phyloP scores from a whole-genome alignment of 2,888 invertebrate species.

The Phaedon cochleariae region DNA sequence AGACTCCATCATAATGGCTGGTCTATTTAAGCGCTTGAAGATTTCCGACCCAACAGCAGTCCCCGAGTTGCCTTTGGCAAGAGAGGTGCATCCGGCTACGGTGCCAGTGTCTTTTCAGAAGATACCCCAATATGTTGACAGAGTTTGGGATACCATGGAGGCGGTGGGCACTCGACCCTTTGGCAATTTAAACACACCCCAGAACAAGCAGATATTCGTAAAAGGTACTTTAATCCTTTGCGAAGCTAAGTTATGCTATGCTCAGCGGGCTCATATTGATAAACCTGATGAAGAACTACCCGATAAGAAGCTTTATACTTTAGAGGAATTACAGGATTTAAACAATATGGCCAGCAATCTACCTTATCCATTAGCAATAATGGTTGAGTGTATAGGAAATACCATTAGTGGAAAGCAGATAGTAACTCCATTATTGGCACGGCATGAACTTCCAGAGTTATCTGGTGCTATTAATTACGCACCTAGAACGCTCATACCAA shows the following conservation, averaged over 20 bases:
- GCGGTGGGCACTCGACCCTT: slow-evolving; percentile 38
- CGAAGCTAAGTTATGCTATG: slow-evolving; percentile 37
- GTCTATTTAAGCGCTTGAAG: not conserved
- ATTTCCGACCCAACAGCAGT: slow-evolving; percentile 17
- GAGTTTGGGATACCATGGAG: slow-evolving; percentile 40
- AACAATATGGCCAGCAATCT: slow-evolving; percentile 32
- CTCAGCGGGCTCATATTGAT: slow-evolving; percentile 34
- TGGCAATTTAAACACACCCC: slow-evolving; percentile 24
- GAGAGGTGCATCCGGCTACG: slow-evolving; percentile 18
- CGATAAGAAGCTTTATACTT: slow-evolving; percentile 28
- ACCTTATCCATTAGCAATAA: slow-evolving; percentile 20
- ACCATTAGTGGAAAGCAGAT: slow-evolving; percentile 19
- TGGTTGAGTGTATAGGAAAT: slow-evolving; percentile 22
- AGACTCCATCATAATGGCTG: too few species aligned
- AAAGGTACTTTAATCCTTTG: slow-evolving; percentile 36
- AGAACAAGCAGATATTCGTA: slow-evolving; percentile 34
- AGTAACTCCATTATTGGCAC: slow-evolving; percentile 27
- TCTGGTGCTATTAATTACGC: slow-evolving; percentile 25
- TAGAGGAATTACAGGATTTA: slow-evolving; percentile 32
- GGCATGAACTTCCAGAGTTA: not conserved
- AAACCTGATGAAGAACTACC: slow-evolving; percentile 40
- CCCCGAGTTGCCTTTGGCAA: slow-evolving; percentile 11
- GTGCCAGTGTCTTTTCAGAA: slow-evolving; percentile 22
- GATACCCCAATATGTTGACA: slow-evolving; percentile 25
- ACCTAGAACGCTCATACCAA: slow-evolving; percentile 6